Percentiles rank a stretch among this genome's conserved stretches.
phyloP scores from a whole-genome alignment of 2,797 vertebrate genomes.

The Pseudomugil gertrudae region DNA sequence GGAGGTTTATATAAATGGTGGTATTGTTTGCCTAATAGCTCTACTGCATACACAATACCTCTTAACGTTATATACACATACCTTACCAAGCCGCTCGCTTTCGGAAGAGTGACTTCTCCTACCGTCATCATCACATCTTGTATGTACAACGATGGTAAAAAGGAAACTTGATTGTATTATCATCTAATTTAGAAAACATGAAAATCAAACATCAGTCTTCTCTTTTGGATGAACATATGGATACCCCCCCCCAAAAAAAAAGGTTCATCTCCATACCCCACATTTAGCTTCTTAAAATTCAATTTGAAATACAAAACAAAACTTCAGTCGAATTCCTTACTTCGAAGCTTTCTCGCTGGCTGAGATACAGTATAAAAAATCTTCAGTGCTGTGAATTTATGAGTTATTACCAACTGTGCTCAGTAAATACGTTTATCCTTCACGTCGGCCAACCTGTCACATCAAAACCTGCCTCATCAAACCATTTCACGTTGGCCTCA shows the following conservation, averaged over 20 bases:
- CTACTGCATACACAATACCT: constrained; percentile 99
- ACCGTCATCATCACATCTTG: constrained; percentile 75
- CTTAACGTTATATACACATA: constrained; percentile 98
- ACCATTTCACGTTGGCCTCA: constrained; percentile 68
- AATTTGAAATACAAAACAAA: constrained; percentile 82
- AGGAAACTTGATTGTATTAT: constrained; percentile 89
- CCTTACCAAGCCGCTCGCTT: constrained; percentile 70
- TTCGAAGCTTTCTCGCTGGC: constrained; percentile 93
- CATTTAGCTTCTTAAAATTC: constrained; percentile 71
- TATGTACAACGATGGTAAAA: constrained; percentile 87
- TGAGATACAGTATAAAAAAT: constrained; percentile 91
- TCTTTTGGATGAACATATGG: constrained; percentile 78
- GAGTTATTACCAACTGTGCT: constrained; percentile 90
- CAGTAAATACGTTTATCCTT: constrained; percentile 85
- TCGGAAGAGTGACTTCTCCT: constrained; percentile 72
- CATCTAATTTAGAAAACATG: constrained; percentile 88
- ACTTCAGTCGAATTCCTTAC: constrained; percentile 80
- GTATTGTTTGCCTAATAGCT: constrained; percentile 94
- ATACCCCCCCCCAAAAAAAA: constrained; percentile 25
- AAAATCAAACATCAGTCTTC: constrained; percentile 81
- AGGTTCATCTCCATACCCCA: constrained; percentile 62
- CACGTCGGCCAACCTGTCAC: constrained; percentile 76
- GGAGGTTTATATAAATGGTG: constrained; percentile 90
- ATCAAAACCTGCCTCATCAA: constrained; percentile 66
- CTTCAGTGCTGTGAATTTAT: constrained; percentile 87